Base-by-base conservation (phyloP, 1,140 invertebrate genomes). In the Melanaphis sacchari region DNA sequence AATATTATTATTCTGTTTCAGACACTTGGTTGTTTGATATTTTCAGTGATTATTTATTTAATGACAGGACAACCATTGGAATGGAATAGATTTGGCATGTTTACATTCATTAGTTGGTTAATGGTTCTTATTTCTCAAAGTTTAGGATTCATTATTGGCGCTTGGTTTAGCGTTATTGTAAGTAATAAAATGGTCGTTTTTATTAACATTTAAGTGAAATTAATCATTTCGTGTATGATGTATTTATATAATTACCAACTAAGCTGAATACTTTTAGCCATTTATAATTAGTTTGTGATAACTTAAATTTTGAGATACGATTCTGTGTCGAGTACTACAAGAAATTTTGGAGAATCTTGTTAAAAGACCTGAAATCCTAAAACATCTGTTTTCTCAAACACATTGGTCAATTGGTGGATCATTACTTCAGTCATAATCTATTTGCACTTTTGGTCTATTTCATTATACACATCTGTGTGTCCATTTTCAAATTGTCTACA, bases 111-210 rank as follows among this genome's bases (percentile, higher is more conserved):
- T 40, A 97, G 97, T 91, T 95, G 98, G 38, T 96, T 98, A 93
- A 97, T 97, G 0, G 97, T 97, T n/a, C 97, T 99, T 66, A 97
- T 99, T 3, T 97, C 98, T 11, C 98, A 99, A 95, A 98, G 98
- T 94, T 96, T 98, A 93, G 98, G 98, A 1, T 96, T 99, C 0
- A 97, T 98, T 95, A 97, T 99, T 94, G 98, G 98, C 40, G 97
- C 98, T 18, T 96, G 97, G 93, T 98, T 98, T 93, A 96, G 97
- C 94, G 97, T 98, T 94, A 97, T 97, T 94, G 97, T 98, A 95
- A 96, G 98, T 97, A 95, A 76, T 18, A n/a, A 76, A 36, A 76
- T 18, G 59, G 15, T n/a, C 15, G 15, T 76, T 76, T 5, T n/a
- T n/a, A 76, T n/a, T n/a, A 76, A n/a, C n/a, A 76, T 76, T n/a